Conservation (phyloP, 1,140 invertebrate genomes). For the Hycleus cichorii region DNA sequence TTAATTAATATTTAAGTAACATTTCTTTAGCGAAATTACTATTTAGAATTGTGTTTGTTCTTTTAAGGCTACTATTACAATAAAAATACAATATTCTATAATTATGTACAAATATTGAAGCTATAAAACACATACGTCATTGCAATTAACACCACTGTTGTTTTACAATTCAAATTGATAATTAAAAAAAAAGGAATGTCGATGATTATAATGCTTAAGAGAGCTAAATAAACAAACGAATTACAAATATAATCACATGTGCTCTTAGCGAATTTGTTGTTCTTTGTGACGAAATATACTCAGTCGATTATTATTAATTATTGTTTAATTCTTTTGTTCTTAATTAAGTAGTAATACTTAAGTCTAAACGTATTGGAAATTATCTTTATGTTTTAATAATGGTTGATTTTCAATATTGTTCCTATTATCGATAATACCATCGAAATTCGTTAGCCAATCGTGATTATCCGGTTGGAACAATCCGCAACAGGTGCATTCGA, state of each 20-base stretch:
- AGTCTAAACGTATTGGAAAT: constrained; percentile 61
- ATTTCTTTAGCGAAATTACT: too few relatives aligned
- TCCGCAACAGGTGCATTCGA: constrained; percentile 67
- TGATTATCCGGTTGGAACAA: constrained; percentile 56
- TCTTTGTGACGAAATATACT: neutral
- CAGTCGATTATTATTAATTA: neutral
- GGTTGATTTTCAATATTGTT: constrained; percentile 47
- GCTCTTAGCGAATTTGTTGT: too few relatives aligned
- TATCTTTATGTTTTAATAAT: constrained; percentile 51
- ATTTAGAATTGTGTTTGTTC: neutral
- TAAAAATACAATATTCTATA: too few relatives aligned
- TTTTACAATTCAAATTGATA: too few relatives aligned
- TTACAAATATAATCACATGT: too few relatives aligned
- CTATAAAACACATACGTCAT: too few relatives aligned
- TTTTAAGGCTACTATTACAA: constrained; percentile 4
- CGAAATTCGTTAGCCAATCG: constrained; percentile 47
- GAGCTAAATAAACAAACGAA: too few relatives aligned
- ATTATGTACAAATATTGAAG: too few relatives aligned
- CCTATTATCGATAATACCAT: constrained; percentile 34
- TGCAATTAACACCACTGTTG: too few relatives aligned
- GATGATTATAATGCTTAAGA: too few relatives aligned
- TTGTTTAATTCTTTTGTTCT: constrained; percentile 1
- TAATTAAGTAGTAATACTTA: neutral
- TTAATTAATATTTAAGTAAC: too few relatives aligned
- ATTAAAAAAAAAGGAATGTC: too few relatives aligned